These are phyloP conservation scores for Struthio camelus DNA, from an alignment of 2,113 vertebrate species.

Conservation along the genomic window DNA sequence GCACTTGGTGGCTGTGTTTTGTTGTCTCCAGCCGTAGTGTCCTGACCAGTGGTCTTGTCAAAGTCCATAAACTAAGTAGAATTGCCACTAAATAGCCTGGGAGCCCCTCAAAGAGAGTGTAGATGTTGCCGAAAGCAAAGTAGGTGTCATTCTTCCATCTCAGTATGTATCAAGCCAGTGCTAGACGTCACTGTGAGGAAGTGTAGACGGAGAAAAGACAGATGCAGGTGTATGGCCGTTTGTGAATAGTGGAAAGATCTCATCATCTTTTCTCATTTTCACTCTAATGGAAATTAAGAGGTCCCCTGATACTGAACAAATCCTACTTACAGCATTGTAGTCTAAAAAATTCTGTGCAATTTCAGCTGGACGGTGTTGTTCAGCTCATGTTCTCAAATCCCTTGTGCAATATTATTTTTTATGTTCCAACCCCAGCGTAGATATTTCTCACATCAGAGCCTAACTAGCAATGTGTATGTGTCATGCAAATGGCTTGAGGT, in stretches of 20 bases:
- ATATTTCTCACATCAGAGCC: neutral
- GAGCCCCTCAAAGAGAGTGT: neutral
- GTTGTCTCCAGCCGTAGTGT: conserved; percentile 54
- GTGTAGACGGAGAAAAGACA: neutral
- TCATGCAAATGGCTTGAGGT: neutral
- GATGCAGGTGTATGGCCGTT: neutral
- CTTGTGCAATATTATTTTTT: accelerated
- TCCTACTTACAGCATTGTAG: neutral
- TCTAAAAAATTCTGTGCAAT: neutral
- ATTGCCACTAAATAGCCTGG: neutral
- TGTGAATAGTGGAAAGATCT: neutral
- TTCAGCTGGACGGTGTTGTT: neutral
- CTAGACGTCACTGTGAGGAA: neutral
- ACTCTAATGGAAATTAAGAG: neutral
- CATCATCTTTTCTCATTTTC: neutral
- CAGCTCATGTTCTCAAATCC: neutral
- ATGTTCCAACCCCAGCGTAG: neutral
- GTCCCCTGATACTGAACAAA: neutral
- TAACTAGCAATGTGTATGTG: neutral
- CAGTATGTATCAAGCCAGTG: neutral
- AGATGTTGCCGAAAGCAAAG: neutral
- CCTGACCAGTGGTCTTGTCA: conserved; percentile 11
- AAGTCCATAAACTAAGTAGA: neutral
- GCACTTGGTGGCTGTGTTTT: conserved; percentile 55
- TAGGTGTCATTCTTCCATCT: neutral